These are phyloP conservation scores for Branchinecta sandiegonensis DNA, from an alignment of 2,888 invertebrate genomes.

Conservation along the genomic window DNA sequence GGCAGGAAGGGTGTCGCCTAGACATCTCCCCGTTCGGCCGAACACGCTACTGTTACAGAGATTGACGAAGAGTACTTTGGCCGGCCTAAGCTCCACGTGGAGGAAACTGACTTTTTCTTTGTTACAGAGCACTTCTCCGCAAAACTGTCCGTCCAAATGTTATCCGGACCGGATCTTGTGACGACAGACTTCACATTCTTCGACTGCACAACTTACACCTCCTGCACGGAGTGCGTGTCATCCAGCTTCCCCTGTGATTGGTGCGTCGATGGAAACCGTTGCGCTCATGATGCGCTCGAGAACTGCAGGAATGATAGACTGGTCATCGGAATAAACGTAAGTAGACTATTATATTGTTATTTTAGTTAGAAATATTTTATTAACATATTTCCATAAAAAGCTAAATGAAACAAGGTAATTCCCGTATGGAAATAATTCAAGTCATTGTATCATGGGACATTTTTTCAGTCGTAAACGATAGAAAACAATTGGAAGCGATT, in stretches of 20 bases:
- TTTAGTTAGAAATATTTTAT: neutral
- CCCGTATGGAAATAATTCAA: too few relatives aligned
- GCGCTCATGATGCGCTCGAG: slow-evolving; percentile 87
- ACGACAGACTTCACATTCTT: slow-evolving; percentile 97
- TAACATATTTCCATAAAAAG: too few relatives aligned
- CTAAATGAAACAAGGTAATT: too few relatives aligned
- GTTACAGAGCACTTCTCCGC: slow-evolving; percentile 77
- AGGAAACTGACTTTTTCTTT: neutral
- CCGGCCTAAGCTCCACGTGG: too few relatives aligned
- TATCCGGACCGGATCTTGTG: slow-evolving; percentile 82
- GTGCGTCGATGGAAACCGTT: slow-evolving; percentile 92
- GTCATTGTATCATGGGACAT: too few relatives aligned
- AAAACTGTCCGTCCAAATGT: slow-evolving; percentile 78
- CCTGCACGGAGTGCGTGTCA: slow-evolving; percentile 89
- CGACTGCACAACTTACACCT: slow-evolving; percentile 82
- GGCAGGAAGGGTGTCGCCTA: too few relatives aligned
- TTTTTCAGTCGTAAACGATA: too few relatives aligned
- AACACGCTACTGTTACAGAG: too few relatives aligned
- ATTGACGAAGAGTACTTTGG: too few relatives aligned
- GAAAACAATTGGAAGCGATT: too few relatives aligned
- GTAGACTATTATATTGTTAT: slow-evolving; percentile 31
- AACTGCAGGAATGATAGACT: slow-evolving; percentile 86
- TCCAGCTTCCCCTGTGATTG: slow-evolving; percentile 95
- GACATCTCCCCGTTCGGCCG: too few relatives aligned
- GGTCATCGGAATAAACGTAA: slow-evolving; percentile 74